A percentile compares a stretch with the other conserved stretches of the same genome.
Evolutionary conservation across 1,140 invertebrate species (phyloP).

Genomic region (Adelges cooleyi): DNA sequence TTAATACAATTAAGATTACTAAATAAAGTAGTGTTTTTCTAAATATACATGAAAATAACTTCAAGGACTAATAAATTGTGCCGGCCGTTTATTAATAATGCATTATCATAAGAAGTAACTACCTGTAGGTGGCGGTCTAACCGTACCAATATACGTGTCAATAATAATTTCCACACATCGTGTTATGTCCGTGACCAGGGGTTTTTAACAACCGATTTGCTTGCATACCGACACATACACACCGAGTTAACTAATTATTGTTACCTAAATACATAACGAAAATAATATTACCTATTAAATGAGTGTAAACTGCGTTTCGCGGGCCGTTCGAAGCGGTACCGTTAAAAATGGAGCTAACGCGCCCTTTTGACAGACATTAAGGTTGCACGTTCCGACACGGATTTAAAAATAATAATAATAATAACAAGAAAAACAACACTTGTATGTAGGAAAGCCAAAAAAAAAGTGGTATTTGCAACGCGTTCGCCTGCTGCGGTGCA

Average conservation of each 20-base stretch:
- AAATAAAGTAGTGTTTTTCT: too few relatives aligned
- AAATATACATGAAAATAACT: too few relatives aligned
- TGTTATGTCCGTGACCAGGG: neutral
- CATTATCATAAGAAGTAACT: neutral
- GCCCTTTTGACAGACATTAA: conserved; percentile 1
- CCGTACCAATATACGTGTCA: too few relatives aligned
- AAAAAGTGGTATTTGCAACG: too few relatives aligned
- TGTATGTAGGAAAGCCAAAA: too few relatives aligned
- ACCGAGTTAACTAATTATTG: too few relatives aligned
- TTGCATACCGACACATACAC: neutral
- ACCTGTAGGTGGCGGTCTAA: neutral
- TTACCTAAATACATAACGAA: too few relatives aligned
- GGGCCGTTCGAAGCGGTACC: neutral
- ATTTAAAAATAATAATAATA: neutral
- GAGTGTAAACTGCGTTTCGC: too few relatives aligned
- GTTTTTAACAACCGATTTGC: neutral
- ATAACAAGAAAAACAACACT: neutral
- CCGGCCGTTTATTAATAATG: too few relatives aligned
- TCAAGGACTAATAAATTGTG: neutral
- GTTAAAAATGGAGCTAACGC: neutral
- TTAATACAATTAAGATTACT: too few relatives aligned
- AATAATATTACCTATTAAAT: too few relatives aligned
- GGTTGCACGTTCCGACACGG: neutral
- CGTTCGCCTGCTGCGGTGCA: too few relatives aligned
- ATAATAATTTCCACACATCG: neutral